These are phyloP conservation scores for Halcyon chelicuti DNA, from an alignment of 2,797 vertebrate genomes.

Conservation along the genomic window DNA sequence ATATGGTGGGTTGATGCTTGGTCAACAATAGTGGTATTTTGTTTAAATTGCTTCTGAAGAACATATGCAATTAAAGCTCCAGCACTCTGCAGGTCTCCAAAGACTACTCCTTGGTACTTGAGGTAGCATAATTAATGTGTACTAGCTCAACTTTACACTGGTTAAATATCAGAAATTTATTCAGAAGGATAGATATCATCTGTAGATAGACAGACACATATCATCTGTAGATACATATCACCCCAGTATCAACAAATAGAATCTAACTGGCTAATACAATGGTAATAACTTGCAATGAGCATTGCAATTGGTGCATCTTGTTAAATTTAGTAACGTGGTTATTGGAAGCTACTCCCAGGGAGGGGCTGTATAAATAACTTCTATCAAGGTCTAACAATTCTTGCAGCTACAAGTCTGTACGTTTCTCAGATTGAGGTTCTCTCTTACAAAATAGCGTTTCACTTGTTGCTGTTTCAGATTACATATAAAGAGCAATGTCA, in stretches of 20 bases:
- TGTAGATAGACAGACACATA: background rate
- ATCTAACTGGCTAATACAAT: background rate
- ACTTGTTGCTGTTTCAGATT: background rate
- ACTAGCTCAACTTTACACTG: background rate
- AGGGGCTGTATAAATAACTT: constrained; percentile 39
- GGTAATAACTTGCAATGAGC: background rate
- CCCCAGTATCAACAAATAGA: background rate
- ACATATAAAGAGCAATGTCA: background rate
- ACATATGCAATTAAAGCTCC: background rate
- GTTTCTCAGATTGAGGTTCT: background rate
- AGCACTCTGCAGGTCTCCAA: background rate
- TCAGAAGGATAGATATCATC: background rate
- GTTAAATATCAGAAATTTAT: background rate
- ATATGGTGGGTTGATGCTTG: background rate
- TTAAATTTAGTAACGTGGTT: constrained; percentile 19
- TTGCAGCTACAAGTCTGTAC: background rate
- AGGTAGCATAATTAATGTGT: background rate
- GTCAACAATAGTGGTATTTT: background rate
- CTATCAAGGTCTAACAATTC: background rate
- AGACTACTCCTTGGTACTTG: background rate
- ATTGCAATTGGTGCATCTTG: background rate
- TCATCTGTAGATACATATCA: background rate
- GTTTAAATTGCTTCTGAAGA: background rate
- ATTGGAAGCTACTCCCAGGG: background rate
- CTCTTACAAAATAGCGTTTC: background rate